Evolutionary conservation across 1,140 invertebrate species (phyloP).

Genomic region (Sitophilus oryzae): DNA sequence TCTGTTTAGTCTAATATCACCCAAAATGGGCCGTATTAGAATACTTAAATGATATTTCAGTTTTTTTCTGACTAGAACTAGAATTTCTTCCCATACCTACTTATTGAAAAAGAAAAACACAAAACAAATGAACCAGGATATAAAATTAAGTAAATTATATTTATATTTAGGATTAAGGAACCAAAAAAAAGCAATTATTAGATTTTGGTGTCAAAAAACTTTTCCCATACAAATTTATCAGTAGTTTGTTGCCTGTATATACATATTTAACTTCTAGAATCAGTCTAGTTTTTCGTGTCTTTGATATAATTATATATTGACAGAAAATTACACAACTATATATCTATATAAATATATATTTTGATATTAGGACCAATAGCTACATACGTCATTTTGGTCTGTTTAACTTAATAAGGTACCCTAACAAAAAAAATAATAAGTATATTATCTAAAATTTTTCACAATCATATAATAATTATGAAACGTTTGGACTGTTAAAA

Average conservation of each 20-base stretch:
- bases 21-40: too few species aligned
- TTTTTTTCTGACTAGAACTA: too few species aligned
- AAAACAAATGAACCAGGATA: too few species aligned
- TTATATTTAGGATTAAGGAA: too few species aligned
- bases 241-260: conserved; percentile 4
- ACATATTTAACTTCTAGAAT: conserved; percentile 10
- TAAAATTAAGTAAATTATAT: too few species aligned
- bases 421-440: conserved; percentile 11
- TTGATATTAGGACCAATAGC: conserved; percentile 34
- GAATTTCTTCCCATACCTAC: too few species aligned
- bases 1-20: too few species aligned
- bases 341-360: conserved; percentile 30
- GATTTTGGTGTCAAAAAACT: too few species aligned
- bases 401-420: conserved; percentile 27
- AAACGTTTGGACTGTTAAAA: conserved; percentile 40
- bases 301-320: conserved; percentile 8
- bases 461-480: conserved; percentile 34
- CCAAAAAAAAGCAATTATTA: too few species aligned
- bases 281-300: conserved; percentile 7
- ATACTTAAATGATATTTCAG: too few species aligned
- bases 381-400: conserved; percentile 34
- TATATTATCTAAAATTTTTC: conserved; percentile 25
- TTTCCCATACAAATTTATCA: conserved; percentile 18
- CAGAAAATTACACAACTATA: conserved; percentile 7
- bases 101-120: too few species aligned